Conservation (phyloP, 2,113 vertebrate genomes). For the Aviceda subcristata region DNA sequence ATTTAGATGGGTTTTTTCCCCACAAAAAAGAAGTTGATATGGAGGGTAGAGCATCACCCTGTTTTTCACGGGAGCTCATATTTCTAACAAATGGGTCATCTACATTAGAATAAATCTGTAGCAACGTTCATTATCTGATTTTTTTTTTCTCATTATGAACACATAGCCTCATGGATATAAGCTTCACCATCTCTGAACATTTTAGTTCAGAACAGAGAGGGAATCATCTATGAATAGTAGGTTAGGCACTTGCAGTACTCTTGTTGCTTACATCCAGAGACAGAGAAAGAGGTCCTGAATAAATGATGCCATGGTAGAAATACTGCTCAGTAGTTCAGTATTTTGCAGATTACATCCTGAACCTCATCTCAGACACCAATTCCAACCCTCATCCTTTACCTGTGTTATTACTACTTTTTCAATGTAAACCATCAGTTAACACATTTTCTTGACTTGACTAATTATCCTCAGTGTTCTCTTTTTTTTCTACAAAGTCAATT, state of each 20-base stretch:
- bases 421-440: background rate
- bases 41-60: background rate
- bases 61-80: background rate
- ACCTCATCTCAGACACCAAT: background rate
- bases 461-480: background rate
- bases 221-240: background rate
- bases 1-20: background rate
- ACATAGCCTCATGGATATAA: background rate
- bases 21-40: background rate
- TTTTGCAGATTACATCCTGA: background rate
- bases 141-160: background rate
- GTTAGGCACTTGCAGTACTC: background rate
- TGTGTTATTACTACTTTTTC: background rate
- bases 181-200: background rate
- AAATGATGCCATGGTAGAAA: background rate
- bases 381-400: background rate
- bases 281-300: background rate
- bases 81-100: background rate
- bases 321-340: background rate
- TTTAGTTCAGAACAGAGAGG: background rate
- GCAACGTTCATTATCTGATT: background rate
- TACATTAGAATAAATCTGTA: background rate
- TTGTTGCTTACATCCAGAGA: background rate
- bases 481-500: background rate
- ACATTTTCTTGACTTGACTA: background rate